phyloP scores from a whole-genome alignment of 2,888 invertebrate species.

The Drosophila tanythrix region DNA sequence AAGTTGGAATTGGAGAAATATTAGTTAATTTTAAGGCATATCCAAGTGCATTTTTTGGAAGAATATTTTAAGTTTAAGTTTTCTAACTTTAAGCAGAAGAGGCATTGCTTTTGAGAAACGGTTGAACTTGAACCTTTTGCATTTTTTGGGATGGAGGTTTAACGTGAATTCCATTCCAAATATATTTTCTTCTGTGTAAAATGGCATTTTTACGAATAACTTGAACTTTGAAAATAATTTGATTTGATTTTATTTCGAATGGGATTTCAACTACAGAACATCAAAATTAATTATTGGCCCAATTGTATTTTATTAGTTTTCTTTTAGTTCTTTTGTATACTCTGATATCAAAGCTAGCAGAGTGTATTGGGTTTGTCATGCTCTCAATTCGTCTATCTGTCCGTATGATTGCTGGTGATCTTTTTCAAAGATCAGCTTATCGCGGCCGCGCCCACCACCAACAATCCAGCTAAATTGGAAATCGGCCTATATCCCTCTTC shows the following conservation, averaged over 20 bases:
- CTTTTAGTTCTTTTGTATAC: neutral
- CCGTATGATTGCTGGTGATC: neutral
- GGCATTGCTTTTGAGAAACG: no score
- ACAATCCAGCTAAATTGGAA: no score
- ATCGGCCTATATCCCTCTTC: no score
- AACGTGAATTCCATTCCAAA: no score
- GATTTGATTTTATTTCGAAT: neutral
- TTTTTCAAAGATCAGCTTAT: neutral
- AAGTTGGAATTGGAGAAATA: neutral
- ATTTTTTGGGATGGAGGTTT: no score
- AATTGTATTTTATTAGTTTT: neutral
- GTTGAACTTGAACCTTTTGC: no score
- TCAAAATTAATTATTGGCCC: neutral
- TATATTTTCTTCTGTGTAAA: no score
- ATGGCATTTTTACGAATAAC: no score
- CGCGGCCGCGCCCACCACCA: neutral
- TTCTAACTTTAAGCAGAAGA: neutral
- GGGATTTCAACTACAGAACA: neutral
- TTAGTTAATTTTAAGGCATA: neutral
- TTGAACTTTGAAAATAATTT: neutral
- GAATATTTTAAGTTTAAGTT: neutral
- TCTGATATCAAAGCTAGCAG: neutral
- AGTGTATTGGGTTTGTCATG: neutral
- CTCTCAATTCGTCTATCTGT: neutral
- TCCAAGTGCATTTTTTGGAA: neutral